Evolutionary conservation across 2,888 invertebrate genomes (phyloP).

Genomic region (Lysandra coridon): DNA sequence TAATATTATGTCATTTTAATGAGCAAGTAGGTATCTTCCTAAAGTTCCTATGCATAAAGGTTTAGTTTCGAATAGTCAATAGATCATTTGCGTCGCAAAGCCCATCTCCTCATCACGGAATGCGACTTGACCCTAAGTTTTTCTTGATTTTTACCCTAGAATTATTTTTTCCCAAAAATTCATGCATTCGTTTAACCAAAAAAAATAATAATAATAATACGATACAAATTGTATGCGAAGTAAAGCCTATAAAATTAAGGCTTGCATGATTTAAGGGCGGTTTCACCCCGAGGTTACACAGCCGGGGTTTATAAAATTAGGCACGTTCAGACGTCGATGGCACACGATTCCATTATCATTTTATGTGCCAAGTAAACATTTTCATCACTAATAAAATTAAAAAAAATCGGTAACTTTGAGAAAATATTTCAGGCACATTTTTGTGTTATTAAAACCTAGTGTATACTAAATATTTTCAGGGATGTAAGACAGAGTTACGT

Average conservation of each 20-base stretch:
- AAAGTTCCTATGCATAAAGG: too few species aligned
- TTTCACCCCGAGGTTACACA: conserved; percentile 6
- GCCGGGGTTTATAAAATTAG: conserved; percentile 21
- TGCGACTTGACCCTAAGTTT: too few species aligned
- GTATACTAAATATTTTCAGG: not conserved
- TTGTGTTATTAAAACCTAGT: not conserved
- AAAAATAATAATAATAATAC: too few species aligned
- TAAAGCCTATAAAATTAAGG: not conserved
- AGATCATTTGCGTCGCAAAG: too few species aligned
- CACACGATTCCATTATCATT: conserved; percentile 24
- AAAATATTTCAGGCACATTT: not conserved
- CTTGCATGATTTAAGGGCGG: not conserved
- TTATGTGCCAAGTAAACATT: conserved; percentile 29
- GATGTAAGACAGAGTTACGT: not conserved
- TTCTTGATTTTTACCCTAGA: too few species aligned
- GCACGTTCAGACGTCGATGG: conserved; percentile 28
- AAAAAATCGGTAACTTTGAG: not conserved
- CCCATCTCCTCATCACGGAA: too few species aligned
- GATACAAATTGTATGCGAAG: too few species aligned
- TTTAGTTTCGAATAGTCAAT: too few species aligned
- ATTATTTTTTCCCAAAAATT: too few species aligned
- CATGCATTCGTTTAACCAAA: too few species aligned
- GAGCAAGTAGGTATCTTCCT: too few species aligned
- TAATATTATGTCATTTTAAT: too few species aligned
- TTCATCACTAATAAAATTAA: conserved; percentile 10